Conservation (phyloP, 2,113 vertebrate species). For the Cinclus mexicanus region DNA sequence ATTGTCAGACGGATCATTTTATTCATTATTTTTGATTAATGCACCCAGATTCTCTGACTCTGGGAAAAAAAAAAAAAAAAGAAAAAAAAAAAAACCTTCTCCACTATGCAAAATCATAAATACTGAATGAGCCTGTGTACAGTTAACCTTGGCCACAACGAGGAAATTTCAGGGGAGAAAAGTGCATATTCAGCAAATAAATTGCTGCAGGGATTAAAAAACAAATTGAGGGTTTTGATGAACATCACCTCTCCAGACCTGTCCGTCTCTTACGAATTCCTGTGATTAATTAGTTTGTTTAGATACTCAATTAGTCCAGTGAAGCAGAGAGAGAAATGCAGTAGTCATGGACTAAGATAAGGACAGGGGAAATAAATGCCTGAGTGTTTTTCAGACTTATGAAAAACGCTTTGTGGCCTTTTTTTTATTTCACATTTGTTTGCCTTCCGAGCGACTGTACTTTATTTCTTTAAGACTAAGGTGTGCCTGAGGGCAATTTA, state of each 20-base stretch:
- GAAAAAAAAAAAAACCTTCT: slow-evolving; percentile 71
- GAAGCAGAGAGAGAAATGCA: slow-evolving; percentile 82
- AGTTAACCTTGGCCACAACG: slow-evolving; percentile 93
- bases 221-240: slow-evolving; percentile 91
- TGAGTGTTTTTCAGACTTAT: slow-evolving; percentile 57
- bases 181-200: slow-evolving; percentile 99
- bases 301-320: slow-evolving; percentile 94
- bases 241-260: slow-evolving; percentile 95
- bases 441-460: slow-evolving; percentile 53
- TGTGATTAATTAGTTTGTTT: slow-evolving; percentile 99
- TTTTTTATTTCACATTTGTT: slow-evolving; percentile 51
- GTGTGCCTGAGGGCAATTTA: slow-evolving; percentile 42
- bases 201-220: slow-evolving; percentile 91
- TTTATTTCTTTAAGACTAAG: slow-evolving; percentile 60
- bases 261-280: slow-evolving; percentile 88
- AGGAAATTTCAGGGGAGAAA: slow-evolving; percentile 86
- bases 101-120: slow-evolving; percentile 99
- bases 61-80: slow-evolving; percentile 76
- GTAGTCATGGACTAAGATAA: slow-evolving; percentile 71
- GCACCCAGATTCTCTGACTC: slow-evolving; percentile 93
- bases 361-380: slow-evolving; percentile 70
- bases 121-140: slow-evolving; percentile 97
- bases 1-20: slow-evolving; percentile 99
- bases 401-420: slow-evolving; percentile 52
- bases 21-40: slow-evolving; percentile 99